Percentiles rank a stretch among this genome's conserved stretches.
Conservation (phyloP, 2,113 vertebrate species). For the Myotis davidii region DNA sequence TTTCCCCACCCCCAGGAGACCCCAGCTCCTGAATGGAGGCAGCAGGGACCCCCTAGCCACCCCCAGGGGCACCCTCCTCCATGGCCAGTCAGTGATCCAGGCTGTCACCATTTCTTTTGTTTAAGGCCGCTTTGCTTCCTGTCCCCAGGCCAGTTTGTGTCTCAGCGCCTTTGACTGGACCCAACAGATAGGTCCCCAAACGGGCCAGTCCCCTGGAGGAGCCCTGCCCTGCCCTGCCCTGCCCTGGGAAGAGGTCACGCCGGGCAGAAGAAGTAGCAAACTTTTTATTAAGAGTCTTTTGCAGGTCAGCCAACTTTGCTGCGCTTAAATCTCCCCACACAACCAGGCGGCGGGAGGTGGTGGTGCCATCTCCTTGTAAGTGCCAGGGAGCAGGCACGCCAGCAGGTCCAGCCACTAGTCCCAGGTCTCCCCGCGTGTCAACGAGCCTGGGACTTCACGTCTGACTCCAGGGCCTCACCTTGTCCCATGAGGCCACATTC, state of each 20-base stretch:
- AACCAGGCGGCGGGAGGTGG: not conserved
- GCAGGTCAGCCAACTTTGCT: not conserved
- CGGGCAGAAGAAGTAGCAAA: not conserved
- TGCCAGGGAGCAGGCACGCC: not conserved
- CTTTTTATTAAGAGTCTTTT: not conserved
- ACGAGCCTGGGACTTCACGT: not conserved
- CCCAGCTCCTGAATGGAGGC: not conserved
- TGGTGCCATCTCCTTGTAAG: not conserved
- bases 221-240: not conserved
- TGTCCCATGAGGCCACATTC: not conserved
- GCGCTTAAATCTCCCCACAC: not conserved
- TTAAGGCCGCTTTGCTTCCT: not conserved
- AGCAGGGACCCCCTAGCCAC: not conserved
- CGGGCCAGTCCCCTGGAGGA: not conserved
- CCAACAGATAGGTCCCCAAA: not conserved
- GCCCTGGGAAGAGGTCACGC: not conserved
- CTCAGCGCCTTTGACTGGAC: not conserved
- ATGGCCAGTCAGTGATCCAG: not conserved
- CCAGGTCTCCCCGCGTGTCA: not conserved
- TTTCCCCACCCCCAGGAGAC: not conserved
- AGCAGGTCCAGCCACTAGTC: not conserved
- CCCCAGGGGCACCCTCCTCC: not conserved
- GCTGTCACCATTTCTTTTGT: not conserved
- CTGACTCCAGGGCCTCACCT: not conserved
- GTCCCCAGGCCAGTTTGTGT: not conserved